phyloP scores from a whole-genome alignment of 2,113 vertebrate genomes.

The Pteronura brasiliensis region DNA sequence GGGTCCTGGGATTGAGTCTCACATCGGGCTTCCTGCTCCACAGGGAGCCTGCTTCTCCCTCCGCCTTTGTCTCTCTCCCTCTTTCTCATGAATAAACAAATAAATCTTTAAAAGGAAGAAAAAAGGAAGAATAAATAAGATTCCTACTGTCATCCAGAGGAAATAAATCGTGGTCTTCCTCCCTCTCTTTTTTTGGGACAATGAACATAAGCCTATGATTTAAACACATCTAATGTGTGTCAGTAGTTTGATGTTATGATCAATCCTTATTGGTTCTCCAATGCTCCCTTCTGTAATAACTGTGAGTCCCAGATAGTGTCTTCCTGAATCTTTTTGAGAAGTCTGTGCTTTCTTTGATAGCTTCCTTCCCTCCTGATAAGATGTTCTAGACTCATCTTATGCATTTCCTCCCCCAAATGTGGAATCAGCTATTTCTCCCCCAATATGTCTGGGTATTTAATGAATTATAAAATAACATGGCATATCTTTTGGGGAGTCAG shows the following conservation, averaged over 20 bases:
- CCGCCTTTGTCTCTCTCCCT: too few species aligned
- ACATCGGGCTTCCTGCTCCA: too few species aligned
- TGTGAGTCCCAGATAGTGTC: neutral
- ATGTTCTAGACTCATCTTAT: neutral
- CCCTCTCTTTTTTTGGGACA: neutral
- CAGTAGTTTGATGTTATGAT: neutral
- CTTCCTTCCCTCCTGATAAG: neutral
- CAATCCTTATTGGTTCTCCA: neutral
- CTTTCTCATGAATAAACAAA: too few species aligned
- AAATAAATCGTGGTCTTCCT: neutral
- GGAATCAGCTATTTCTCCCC: neutral
- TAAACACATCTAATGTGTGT: neutral
- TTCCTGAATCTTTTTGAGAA: neutral
- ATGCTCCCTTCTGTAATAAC: neutral
- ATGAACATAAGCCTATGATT: neutral
- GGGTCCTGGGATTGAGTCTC: too few species aligned
- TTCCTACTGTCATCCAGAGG: neutral
- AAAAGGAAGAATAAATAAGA: neutral
- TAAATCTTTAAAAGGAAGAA: too few species aligned
- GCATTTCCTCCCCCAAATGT: neutral
- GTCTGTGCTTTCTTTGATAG: neutral
- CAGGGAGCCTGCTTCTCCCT: too few species aligned
- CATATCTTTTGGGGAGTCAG: neutral
- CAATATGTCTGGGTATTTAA: neutral
- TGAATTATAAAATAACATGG: neutral